These are phyloP conservation scores for Metacarcinus magister DNA, from an alignment of 2,888 invertebrate species.

Conservation along the genomic window DNA sequence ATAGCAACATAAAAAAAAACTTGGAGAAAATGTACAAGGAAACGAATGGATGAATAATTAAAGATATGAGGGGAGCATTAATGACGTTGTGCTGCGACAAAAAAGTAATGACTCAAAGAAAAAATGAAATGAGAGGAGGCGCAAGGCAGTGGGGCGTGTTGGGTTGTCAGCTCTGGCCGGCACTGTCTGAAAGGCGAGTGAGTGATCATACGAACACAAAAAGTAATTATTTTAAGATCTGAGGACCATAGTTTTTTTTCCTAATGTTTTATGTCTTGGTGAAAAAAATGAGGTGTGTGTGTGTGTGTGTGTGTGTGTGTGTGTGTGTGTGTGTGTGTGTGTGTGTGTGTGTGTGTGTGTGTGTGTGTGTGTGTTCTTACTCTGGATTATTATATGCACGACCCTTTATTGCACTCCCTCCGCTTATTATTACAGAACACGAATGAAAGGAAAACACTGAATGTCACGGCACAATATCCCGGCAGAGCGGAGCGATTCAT, in stretches of 20 bases:
- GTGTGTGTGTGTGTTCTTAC: neutral
- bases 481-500: neutral
- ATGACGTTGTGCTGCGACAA: neutral
- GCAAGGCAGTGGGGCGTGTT: neutral
- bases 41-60: neutral
- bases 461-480: neutral
- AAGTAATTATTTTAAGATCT: neutral
- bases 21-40: neutral
- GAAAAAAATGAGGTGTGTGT: neutral
- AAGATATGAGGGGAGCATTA: neutral
- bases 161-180: neutral
- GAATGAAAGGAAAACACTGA: neutral
- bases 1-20: neutral
- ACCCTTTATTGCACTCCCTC: neutral
- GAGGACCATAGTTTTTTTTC: neutral
- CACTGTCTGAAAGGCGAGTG: neutral
- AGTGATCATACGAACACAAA: neutral
- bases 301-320: conserved; percentile 67
- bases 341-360: conserved; percentile 58
- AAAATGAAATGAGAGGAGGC: neutral
- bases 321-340: conserved; percentile 67
- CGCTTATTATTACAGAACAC: neutral
- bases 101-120: neutral
- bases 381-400: neutral
- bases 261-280: neutral